Evolutionary conservation across 2,113 vertebrate species (phyloP), one percentile per base, ranked within the genome.

Genomic region (Oryctolagus cuniculus): DNA sequence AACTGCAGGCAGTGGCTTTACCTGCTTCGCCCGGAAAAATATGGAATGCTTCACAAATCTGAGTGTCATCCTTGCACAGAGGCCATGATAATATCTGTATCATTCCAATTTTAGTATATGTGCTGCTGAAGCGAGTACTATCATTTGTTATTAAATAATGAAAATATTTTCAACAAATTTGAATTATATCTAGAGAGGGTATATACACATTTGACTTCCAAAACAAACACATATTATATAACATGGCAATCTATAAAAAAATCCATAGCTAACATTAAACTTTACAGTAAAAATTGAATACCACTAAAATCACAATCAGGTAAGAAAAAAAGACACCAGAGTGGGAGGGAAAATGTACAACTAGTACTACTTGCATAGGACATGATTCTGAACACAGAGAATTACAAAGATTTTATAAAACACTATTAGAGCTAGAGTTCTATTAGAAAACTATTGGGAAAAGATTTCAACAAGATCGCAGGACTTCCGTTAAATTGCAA

Each of bases 141-240:
- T 72, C 36, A 75, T 72, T 89, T 81, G 69, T 81, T 92, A 72
- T 67, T 82, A 44, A 93, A 93, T 4, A 88, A 61, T 17, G 66
- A 81, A 66, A 79, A 83, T 79, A 27, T 61, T 73, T 72, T 36
- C 74, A 34, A 69, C 67, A 90, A 89, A 94, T 51, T 4, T 80
- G 79, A 89, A 74, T 31, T 9, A 36, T 69, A 51, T 21, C 73
- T 67, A 74, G 44, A 81, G 25, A 87, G 27, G n/a, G 3, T 55
- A 74, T 1, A 85, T 10, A 92, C 11, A 79, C n/a, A n/a, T 44
- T 86, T 89, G 34, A 94, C 38, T 94, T 91, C 31, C 38, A 66
- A 94, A 12, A 95, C 29, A 80, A 6, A 82, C 81, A 87, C 1
- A 31, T 81, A 38, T 38, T 84, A 36, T 61, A 79, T 91, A 94